Evolutionary conservation across 1,140 invertebrate genomes (phyloP), one percentile per base, ranked within the genome.

Genomic region (Anastrepha ludens): DNA sequence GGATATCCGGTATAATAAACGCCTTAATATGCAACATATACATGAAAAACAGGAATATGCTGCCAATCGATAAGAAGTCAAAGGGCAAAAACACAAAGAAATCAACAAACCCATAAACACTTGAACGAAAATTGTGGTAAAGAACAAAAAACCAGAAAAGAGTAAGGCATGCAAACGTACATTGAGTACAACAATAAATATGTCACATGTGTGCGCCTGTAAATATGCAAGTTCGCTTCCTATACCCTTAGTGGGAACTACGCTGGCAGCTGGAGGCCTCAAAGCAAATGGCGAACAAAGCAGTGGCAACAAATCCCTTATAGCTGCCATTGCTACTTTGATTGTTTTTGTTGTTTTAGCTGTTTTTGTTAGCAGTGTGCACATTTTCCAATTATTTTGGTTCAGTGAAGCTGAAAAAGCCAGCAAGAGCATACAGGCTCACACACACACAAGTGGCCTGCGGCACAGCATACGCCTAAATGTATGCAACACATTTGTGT

Each of bases 351-450:
- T 74, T 74, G 67, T 74, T 15, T 41, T 70, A 41, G 39, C 41
- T 74, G 41, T 55, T 55, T 9, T 81, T 81, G 74, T 55, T 55
- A 47, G 11, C 74, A 81, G 17, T 81, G 74, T 55, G 47, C 15
- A 55, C 74, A 81, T 81, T 81, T 81, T 81, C 74, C 74, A 81
- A 81, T 81, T 81, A 81, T 81, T 81, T 81, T 81, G 47, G 47
- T 81, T 81, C 47, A 81, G 17, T 81, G 47, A 81, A 55, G 74
- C 74, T 81, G 47, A 74, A 81, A 81, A 81, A 81, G 44, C 8
- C 47, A 62, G 15, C 47, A 81, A 29, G 7, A 9, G 7, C 15
- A 47, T 41, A 67, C 65, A 15, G 9, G 39, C 65, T 13, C 29
- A 29, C 29, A 29, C 29, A 29, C 65, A 29, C 1, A 74, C 67